A percentile compares a stretch with the other conserved stretches of the same genome.
Conservation (phyloP, 2,888 invertebrate species). For the Cataglyphis albicans region DNA sequence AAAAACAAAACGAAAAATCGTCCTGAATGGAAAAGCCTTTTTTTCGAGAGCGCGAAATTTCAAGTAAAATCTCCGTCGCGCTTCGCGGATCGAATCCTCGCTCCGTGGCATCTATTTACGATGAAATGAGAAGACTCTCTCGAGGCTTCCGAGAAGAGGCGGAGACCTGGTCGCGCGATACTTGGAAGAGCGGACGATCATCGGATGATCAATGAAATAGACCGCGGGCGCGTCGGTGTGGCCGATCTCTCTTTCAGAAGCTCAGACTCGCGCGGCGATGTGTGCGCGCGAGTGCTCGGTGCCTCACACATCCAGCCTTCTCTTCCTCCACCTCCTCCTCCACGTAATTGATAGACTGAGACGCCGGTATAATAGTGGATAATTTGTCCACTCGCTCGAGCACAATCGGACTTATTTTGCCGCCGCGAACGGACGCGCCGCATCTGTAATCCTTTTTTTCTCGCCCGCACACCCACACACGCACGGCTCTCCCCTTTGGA, state of each 20-base stretch:
- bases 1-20: neutral
- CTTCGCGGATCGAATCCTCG: slow-evolving; percentile 12
- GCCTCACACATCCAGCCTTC: slow-evolving; percentile 18
- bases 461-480: slow-evolving; percentile 60
- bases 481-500: slow-evolving; percentile 70
- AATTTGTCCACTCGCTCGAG: slow-evolving; percentile 84
- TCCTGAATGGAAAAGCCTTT: neutral
- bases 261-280: slow-evolving; percentile 34
- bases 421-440: slow-evolving; percentile 84
- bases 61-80: neutral
- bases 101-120: neutral
- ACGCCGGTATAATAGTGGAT: slow-evolving; percentile 84
- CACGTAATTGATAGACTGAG: slow-evolving; percentile 85
- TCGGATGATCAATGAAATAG: slow-evolving; percentile 83
- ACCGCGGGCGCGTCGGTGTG: slow-evolving; percentile 75
- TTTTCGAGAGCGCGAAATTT: neutral
- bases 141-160: slow-evolving; percentile 59
- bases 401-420: slow-evolving; percentile 85
- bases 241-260: slow-evolving; percentile 44
- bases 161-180: slow-evolving; percentile 61
- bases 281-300: neutral
- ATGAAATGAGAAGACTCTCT: neutral
- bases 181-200: slow-evolving; percentile 67
- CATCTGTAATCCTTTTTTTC: slow-evolving; percentile 84
- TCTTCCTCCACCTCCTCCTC: slow-evolving; percentile 57